Evolutionary conservation across 2,113 vertebrate genomes (phyloP).

Genomic region (Heteronetta atricapilla): DNA sequence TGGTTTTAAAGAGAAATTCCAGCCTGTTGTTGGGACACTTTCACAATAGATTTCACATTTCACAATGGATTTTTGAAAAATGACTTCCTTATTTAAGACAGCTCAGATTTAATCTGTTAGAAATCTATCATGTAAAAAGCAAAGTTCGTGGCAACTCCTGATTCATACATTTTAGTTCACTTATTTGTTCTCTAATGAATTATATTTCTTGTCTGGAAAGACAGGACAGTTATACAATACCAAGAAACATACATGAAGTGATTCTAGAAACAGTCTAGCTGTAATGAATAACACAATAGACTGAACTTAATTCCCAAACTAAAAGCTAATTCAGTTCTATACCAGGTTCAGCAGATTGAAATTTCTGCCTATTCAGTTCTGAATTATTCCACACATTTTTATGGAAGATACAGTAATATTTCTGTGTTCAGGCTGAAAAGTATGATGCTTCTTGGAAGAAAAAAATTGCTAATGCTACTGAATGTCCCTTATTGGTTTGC

Average conservation of each 20-base stretch:
- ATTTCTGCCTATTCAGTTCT: background rate
- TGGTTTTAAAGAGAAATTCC: background rate
- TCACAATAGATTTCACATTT: background rate
- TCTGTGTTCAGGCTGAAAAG: background rate
- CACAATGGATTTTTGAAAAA: background rate
- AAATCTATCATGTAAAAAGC: background rate
- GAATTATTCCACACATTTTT: background rate
- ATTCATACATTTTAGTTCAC: background rate
- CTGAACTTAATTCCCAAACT: background rate
- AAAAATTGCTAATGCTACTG: background rate
- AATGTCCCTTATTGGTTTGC: background rate
- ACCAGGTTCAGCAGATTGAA: background rate
- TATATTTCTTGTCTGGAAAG: background rate
- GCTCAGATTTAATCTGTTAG: background rate
- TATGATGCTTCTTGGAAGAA: background rate
- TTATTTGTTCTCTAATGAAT: constrained; percentile 14
- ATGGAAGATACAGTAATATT: background rate
- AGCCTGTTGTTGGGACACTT: background rate
- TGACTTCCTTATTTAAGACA: background rate
- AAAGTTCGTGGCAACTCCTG: background rate
- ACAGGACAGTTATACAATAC: background rate
- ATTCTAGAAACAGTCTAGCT: background rate
- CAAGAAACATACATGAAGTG: background rate
- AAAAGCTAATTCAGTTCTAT: constrained; percentile 4
- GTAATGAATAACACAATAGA: constrained; percentile 13